Evolutionary conservation across 92 coral and sea anemone species (phyloP).

Genomic region (Umimayanthus kanabou): DNA sequence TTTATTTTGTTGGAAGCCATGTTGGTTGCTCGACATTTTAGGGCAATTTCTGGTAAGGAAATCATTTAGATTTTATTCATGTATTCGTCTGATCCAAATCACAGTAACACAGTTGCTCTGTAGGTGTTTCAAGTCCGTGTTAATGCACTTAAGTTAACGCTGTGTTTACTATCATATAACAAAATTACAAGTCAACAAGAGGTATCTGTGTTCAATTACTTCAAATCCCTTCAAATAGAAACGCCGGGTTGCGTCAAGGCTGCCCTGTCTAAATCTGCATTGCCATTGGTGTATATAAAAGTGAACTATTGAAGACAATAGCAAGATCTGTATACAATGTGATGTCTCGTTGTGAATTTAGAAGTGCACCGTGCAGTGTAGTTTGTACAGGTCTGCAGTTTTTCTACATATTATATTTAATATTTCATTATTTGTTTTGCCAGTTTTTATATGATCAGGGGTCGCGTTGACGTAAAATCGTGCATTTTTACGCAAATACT

Average conservation of each 20-base stretch:
- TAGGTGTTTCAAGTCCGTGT: not conserved
- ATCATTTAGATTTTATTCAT: not conserved
- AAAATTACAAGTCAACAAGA: not conserved
- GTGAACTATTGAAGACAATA: not conserved
- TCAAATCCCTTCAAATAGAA: too few species aligned
- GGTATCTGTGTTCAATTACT: not conserved
- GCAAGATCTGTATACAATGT: too few species aligned
- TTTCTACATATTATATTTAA: too few species aligned
- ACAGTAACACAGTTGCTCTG: not conserved
- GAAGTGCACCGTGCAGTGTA: too few species aligned
- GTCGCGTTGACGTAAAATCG: too few species aligned
- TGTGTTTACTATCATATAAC: too few species aligned
- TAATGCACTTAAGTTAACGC: not conserved
- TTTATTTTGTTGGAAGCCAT: conserved; percentile 55
- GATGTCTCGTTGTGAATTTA: too few species aligned
- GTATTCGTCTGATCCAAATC: not conserved
- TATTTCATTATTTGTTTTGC: too few species aligned
- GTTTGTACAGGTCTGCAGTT: too few species aligned
- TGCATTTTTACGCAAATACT: too few species aligned
- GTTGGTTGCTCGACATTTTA: conserved; percentile 63
- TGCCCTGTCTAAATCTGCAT: not conserved
- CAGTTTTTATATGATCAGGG: too few species aligned
- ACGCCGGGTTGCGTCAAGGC: not conserved
- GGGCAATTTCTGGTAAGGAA: conserved; percentile 62
- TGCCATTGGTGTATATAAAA: not conserved